Evolutionary conservation across 2,888 invertebrate genomes (phyloP).

Genomic region (Oegoconia quadripuncta): DNA sequence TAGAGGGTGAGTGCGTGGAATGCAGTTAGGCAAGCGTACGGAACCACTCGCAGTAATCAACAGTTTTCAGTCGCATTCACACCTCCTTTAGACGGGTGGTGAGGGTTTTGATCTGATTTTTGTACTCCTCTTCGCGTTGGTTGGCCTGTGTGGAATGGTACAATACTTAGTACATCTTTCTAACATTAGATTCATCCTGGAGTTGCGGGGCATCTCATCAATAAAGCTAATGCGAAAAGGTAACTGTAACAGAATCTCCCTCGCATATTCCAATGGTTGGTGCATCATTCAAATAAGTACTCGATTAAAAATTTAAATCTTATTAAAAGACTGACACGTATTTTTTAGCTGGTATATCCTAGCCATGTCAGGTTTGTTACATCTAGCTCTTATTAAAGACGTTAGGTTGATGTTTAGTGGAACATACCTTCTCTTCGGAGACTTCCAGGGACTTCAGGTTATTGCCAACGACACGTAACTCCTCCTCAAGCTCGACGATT

Average conservation of each 20-base stretch:
- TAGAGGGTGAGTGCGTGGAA: constrained; percentile 51
- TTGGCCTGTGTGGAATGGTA: constrained; percentile 87
- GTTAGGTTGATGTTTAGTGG: constrained; percentile 10
- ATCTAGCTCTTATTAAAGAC: constrained; percentile 10
- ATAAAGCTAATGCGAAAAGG: background rate
- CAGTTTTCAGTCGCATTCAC: constrained; percentile 67
- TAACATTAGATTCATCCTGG: background rate
- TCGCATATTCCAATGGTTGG: constrained; percentile 44
- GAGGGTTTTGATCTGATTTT: constrained; percentile 99
- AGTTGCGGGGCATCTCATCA: background rate
- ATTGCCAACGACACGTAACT: constrained; percentile 99
- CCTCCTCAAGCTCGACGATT: constrained; percentile 99
- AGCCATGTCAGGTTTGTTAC: background rate
- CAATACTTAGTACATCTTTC: constrained; percentile 31
- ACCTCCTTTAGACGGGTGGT: constrained; percentile 99
- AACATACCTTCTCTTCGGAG: constrained; percentile 98
- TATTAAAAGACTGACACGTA: background rate
- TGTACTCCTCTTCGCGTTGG: constrained; percentile 99
- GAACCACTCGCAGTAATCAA: constrained; percentile 56
- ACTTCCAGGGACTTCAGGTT: constrained; percentile 99
- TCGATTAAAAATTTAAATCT: background rate
- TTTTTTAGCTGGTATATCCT: background rate
- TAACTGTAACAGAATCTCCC: background rate
- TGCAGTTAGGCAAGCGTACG: constrained; percentile 71
- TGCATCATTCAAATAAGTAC: constrained; percentile 48